These are phyloP conservation scores for Lasioglossum oenotherae DNA, from an alignment of 2,888 invertebrate genomes.

Conservation along the genomic window DNA sequence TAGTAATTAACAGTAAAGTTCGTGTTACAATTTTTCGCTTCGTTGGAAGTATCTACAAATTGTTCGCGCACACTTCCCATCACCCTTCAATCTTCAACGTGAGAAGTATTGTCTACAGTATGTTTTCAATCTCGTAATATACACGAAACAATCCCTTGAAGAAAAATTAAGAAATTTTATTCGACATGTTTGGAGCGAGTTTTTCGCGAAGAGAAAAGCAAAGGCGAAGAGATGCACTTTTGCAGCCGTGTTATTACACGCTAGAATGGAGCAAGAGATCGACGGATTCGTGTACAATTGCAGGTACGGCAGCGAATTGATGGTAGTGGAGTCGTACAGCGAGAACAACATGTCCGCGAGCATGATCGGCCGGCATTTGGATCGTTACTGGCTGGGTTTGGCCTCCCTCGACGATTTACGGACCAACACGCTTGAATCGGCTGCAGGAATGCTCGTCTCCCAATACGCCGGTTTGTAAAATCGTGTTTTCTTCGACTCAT, in stretches of 20 bases:
- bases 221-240: neutral
- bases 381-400: slow-evolving; percentile 95
- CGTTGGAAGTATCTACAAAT: neutral
- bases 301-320: slow-evolving; percentile 97
- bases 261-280: slow-evolving; percentile 25
- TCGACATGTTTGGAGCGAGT: too few relatives aligned
- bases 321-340: slow-evolving; percentile 94
- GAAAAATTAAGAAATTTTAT: too few relatives aligned
- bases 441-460: slow-evolving; percentile 94
- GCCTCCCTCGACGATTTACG: slow-evolving; percentile 95
- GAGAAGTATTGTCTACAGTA: neutral
- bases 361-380: slow-evolving; percentile 89
- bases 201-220: neutral
- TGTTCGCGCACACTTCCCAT: neutral
- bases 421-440: slow-evolving; percentile 97
- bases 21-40: neutral
- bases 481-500: slow-evolving; percentile 24
- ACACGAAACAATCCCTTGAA: neutral
- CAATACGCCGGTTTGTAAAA: slow-evolving; percentile 92
- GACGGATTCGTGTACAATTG: slow-evolving; percentile 44
- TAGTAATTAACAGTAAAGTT: neutral
- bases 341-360: slow-evolving; percentile 96
- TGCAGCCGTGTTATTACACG: slow-evolving; percentile 31
- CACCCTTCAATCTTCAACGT: neutral
- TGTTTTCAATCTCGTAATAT: neutral